Base-by-base conservation (phyloP, 2,113 vertebrate species). In the Trinectes maculatus region DNA sequence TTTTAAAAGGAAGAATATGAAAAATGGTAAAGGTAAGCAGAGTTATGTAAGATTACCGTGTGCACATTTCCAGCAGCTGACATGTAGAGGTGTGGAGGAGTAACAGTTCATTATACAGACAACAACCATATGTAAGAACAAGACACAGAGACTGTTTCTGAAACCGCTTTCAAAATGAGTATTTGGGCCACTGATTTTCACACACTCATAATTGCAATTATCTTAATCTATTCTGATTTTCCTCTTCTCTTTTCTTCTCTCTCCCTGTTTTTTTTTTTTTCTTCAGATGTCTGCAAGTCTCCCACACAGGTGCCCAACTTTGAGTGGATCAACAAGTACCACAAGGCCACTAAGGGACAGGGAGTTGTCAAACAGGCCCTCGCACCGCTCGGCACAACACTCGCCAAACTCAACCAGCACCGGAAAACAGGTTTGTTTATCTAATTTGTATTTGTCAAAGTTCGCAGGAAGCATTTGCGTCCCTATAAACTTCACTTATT, bases 301-400 rank as follows among this genome's bases (percentile, higher is more conserved):
- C 74, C 91, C 16, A 25, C 83, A 6, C 21, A 61, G 16, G 68
- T 64, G 2, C 90, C 75, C 0, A 87, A 88, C 25, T 95, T 95
- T 52, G 84, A 83, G 25, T 95, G 95, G 95, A 88, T 94, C 53
- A 65, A 55, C 18, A 90, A 90, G 54, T 93, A 95, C 79, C 71
- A 79, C 11, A 88, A 73, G 61, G 4, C 46, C 16, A 31, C 33
- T 10, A 89, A 34, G 84, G 62, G 47, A 7, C 54, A 48, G 16
- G 73, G 57, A 66, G 62, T 64, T 8, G 63, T 73, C 65, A 90
- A 63, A 44, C 62, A 39, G 46, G 65, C 53, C 51, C 31, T 77
- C 0, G 21, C 53, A 47, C 68, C 74, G 3, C 3, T 71, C 31
- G 28, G 66, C 64, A 40, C 64, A 22, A 68, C 69, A 8, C 33